phyloP scores from a whole-genome alignment of 2,113 vertebrate genomes.

The Indicator indicator region DNA sequence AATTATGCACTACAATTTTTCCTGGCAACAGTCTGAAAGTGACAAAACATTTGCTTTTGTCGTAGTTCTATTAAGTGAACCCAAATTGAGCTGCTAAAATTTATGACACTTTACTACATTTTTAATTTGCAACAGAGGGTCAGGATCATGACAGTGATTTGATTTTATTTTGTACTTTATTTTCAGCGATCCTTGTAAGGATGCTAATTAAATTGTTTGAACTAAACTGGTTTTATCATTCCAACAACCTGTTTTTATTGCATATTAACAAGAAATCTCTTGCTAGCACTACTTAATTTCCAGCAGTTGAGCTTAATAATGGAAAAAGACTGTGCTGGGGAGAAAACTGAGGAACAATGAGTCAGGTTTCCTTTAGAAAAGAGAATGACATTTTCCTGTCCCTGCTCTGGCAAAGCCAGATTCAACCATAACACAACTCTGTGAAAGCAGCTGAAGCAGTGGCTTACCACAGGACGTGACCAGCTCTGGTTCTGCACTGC shows the following conservation, averaged over 20 bases:
- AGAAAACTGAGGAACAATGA: conserved; percentile 2
- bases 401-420: not conserved
- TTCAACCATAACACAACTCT: not conserved
- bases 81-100: conserved; percentile 73
- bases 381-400: not conserved
- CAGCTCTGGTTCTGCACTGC: not conserved
- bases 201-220: conserved; percentile 79
- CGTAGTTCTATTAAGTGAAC: conserved; percentile 78
- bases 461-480: not conserved
- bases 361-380: not conserved
- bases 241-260: conserved; percentile 66
- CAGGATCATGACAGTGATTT: conserved; percentile 74
- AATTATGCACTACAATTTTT: conserved; percentile 80
- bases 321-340: not conserved
- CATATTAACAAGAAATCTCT: conserved; percentile 70
- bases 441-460: not conserved
- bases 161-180: conserved; percentile 74
- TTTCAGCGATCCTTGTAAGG: conserved; percentile 69
- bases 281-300: conserved; percentile 70
- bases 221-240: conserved; percentile 74
- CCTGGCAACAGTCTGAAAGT: conserved; percentile 75
- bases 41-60: conserved; percentile 83
- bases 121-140: conserved; percentile 76
- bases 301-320: conserved; percentile 46
- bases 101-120: conserved; percentile 73